Conservation (phyloP, 2,888 invertebrate species). For the Thyatira batis region DNA sequence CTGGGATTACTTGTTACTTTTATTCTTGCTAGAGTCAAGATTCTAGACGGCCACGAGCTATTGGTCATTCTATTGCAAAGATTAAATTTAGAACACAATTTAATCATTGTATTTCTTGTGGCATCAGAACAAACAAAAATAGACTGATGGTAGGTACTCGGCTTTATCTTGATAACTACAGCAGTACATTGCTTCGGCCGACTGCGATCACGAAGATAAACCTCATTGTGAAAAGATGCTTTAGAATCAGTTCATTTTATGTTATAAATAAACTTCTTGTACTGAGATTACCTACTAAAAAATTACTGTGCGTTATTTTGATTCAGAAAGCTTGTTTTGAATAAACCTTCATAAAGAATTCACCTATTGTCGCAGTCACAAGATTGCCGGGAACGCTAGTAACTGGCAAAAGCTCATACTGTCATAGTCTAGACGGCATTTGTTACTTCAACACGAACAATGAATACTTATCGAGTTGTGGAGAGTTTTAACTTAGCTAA, state of each 20-base stretch:
- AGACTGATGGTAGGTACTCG: neutral
- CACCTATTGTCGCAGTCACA: neutral
- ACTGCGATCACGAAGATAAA: neutral
- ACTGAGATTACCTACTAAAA: neutral
- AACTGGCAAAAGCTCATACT: neutral
- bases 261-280: neutral
- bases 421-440: neutral
- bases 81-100: slow-evolving; percentile 2
- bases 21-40: slow-evolving; percentile 23
- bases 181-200: neutral
- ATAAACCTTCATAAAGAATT: neutral
- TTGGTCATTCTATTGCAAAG: neutral
- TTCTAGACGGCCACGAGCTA: neutral
- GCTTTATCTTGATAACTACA: neutral
- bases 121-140: neutral
- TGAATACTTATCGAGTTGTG: neutral
- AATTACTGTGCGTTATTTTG: neutral
- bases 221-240: neutral
- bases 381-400: neutral
- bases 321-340: neutral
- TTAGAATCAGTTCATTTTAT: neutral
- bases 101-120: neutral
- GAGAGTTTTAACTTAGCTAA: slow-evolving; percentile 13
- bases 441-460: neutral
- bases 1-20: slow-evolving; percentile 44